Evolutionary conservation across 2,797 vertebrate species (phyloP).

Genomic region (Mionectes olivaceus): DNA sequence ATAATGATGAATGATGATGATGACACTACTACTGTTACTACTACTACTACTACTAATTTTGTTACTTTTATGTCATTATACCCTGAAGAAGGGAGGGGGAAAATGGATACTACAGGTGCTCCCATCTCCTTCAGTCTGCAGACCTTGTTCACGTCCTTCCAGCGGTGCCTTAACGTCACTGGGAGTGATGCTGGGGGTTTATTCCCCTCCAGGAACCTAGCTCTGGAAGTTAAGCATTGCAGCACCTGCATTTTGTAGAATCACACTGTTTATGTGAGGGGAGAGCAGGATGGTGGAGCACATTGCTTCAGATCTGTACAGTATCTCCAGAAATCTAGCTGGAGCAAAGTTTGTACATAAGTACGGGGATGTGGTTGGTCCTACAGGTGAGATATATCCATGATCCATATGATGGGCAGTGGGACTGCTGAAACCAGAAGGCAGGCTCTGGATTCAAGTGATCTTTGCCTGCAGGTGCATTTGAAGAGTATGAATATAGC

Average conservation of each 20-base stretch:
- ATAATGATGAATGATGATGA: not conserved
- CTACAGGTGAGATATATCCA: not conserved
- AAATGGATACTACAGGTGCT: not conserved
- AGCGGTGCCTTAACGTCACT: not conserved
- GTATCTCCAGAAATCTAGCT: not conserved
- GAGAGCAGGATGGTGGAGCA: not conserved
- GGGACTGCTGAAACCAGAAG: not conserved
- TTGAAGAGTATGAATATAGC: not conserved
- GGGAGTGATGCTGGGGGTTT: not conserved
- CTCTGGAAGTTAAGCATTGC: not conserved
- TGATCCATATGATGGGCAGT: not conserved
- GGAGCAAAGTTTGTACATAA: not conserved
- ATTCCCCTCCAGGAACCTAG: not conserved
- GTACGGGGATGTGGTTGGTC: not conserved
- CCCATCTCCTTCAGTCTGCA: rapidly evolving
- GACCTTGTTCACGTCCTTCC: not conserved
- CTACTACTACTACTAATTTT: not conserved
- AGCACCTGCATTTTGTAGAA: not conserved
- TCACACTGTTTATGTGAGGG: not conserved
- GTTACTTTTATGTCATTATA: not conserved
- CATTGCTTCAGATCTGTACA: not conserved
- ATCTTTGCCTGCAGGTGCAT: not conserved
- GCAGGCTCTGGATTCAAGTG: not conserved
- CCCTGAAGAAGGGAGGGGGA: not conserved
- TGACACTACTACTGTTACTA: no score